These are phyloP conservation scores for Athalia circularis DNA, from an alignment of 2,888 invertebrate genomes.

Conservation along the genomic window DNA sequence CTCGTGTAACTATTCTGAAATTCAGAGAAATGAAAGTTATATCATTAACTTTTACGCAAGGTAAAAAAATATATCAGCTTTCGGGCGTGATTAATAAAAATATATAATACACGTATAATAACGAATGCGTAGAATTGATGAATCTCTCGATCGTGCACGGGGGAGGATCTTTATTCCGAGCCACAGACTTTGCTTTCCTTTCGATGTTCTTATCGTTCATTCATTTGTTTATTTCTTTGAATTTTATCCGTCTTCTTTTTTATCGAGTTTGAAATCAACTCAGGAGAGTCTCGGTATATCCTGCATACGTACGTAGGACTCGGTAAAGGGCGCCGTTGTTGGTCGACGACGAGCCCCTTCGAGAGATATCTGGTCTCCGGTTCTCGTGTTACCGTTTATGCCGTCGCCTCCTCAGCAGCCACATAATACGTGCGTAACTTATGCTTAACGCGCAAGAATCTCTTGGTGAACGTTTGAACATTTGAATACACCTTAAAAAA, in stretches of 20 bases:
- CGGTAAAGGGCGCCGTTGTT: conserved; percentile 4
- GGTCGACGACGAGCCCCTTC: background rate
- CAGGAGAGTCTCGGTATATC: conserved; percentile 13
- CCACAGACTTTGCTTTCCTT: no score
- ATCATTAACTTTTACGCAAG: no score
- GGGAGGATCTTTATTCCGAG: no score
- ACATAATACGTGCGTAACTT: conserved; percentile 64
- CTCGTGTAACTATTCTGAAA: background rate
- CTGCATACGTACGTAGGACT: background rate
- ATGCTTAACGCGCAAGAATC: conserved; percentile 57
- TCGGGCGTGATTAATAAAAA: conserved; percentile 15
- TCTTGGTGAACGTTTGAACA: conserved; percentile 42
- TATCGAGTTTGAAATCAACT: conserved; percentile 39
- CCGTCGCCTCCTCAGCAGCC: conserved; percentile 56
- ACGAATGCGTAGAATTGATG: background rate
- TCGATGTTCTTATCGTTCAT: no score
- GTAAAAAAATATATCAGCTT: conserved; percentile 26
- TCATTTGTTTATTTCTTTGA: no score
- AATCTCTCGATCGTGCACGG: background rate
- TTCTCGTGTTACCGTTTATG: conserved; percentile 65
- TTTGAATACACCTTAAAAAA: conserved; percentile 41
- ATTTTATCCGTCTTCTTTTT: conserved; percentile 18
- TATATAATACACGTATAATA: background rate
- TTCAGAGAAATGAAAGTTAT: no score
- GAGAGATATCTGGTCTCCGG: conserved; percentile 45